Evolutionary conservation across 2,113 vertebrate species (phyloP).

Genomic region (Gallinago media): DNA sequence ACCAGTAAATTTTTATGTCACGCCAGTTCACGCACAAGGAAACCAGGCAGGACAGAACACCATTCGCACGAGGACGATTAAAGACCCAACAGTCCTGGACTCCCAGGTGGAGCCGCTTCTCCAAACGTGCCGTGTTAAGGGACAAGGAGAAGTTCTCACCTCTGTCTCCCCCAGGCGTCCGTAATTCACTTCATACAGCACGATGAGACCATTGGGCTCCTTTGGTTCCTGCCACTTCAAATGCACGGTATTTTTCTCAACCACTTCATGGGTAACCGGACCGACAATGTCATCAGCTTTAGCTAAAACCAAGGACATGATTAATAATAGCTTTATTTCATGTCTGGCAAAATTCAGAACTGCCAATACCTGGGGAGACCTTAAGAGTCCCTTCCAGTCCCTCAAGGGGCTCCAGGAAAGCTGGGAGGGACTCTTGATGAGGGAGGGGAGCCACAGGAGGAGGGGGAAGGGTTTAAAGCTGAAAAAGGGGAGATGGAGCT

Average conservation of each 20-base stretch:
- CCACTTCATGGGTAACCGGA: constrained; percentile 83
- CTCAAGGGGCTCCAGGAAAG: neutral
- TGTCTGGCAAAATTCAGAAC: neutral
- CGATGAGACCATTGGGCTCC: constrained; percentile 92
- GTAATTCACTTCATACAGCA: constrained; percentile 95
- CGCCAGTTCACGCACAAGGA: neutral
- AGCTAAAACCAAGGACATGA: constrained; percentile 66
- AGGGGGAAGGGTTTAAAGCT: neutral
- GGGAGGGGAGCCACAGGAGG: neutral
- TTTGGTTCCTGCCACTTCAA: constrained; percentile 89
- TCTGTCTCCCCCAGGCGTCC: constrained; percentile 86
- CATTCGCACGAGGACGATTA: rapidly evolving
- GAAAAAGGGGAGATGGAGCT: neutral
- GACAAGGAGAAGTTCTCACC: constrained; percentile 75
- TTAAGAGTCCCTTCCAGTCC: neutral
- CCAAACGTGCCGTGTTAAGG: neutral
- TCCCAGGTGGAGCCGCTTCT: neutral
- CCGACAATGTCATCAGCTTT: constrained; percentile 92
- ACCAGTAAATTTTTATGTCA: neutral
- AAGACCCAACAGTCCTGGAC: neutral
- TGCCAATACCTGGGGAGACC: neutral
- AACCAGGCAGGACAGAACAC: neutral
- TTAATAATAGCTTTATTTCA: neutral
- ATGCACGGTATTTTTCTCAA: constrained; percentile 83
- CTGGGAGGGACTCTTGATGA: neutral